Evolutionary conservation across 2,797 vertebrate genomes (phyloP).

Genomic region (Bufotes viridis): DNA sequence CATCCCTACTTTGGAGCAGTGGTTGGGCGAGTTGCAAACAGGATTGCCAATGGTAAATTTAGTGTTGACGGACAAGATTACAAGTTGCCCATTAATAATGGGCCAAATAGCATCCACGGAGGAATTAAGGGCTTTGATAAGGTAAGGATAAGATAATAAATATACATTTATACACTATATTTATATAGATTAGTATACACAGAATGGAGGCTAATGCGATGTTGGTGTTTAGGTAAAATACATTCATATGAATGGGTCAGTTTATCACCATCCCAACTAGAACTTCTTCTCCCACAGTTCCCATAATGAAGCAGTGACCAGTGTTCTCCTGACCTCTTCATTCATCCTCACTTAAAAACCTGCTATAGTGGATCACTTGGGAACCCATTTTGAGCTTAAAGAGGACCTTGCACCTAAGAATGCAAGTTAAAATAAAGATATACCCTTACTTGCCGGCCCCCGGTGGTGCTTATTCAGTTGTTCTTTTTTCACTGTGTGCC

Average conservation of each 20-base stretch:
- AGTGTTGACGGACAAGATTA: constrained; percentile 79
- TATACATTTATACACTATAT: neutral
- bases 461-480: too few species aligned
- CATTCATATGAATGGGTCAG: neutral
- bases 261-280: neutral
- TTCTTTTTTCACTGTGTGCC: too few species aligned
- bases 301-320: too few species aligned
- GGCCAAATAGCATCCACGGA: constrained; percentile 90
- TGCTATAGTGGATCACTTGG: too few species aligned
- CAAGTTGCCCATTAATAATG: constrained; percentile 85
- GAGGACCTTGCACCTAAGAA: too few species aligned
- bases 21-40: constrained; percentile 91
- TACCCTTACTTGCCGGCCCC: too few species aligned
- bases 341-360: too few species aligned
- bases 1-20: constrained; percentile 87
- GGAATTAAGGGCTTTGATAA: constrained; percentile 91
- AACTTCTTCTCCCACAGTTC: too few species aligned
- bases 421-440: too few species aligned
- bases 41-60: constrained; percentile 86
- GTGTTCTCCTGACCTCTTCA: too few species aligned
- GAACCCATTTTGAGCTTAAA: too few species aligned
- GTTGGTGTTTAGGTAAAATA: neutral
- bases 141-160: constrained; percentile 70
- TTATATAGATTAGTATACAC: neutral
- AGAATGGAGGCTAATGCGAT: neutral